Evolutionary conservation across 2,797 vertebrate species (phyloP).

Genomic region (Tinamus major): DNA sequence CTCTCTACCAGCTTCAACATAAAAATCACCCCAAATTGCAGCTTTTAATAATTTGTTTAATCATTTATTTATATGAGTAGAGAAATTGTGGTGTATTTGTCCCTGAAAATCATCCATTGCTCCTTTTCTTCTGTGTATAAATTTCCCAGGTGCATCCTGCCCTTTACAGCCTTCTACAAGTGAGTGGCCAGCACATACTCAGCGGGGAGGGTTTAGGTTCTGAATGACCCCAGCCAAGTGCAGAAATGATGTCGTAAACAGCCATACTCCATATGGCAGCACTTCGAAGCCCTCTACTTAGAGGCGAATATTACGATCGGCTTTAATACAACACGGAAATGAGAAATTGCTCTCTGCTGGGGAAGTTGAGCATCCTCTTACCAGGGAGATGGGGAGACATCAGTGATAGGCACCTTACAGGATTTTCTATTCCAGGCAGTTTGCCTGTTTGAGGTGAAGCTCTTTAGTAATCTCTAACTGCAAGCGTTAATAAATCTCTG

Average conservation of each 20-base stretch:
- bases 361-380: conserved; percentile 46
- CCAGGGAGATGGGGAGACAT: not conserved
- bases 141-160: not conserved
- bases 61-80: not conserved
- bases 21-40: not conserved
- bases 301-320: conserved; percentile 25
- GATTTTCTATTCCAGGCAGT: conserved; percentile 41
- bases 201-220: not conserved
- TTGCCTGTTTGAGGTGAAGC: not conserved
- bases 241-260: conserved; percentile 12
- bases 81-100: not conserved
- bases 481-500: conserved; percentile 50
- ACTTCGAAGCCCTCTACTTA: conserved; percentile 29
- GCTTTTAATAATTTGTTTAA: not conserved
- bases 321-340: conserved; percentile 1
- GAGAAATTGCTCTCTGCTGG: conserved; percentile 21
- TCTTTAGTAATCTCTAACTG: conserved; percentile 65
- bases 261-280: not conserved
- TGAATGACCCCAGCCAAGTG: conserved; percentile 10
- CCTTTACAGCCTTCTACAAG: not conserved
- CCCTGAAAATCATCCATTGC: not conserved
- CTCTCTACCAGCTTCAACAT: not conserved
- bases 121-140: not conserved
- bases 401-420: not conserved
- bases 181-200: not conserved